Evolutionary conservation across 2,113 vertebrate species (phyloP), one percentile per base, ranked within the genome.

Genomic region (Tiliqua scincoides): DNA sequence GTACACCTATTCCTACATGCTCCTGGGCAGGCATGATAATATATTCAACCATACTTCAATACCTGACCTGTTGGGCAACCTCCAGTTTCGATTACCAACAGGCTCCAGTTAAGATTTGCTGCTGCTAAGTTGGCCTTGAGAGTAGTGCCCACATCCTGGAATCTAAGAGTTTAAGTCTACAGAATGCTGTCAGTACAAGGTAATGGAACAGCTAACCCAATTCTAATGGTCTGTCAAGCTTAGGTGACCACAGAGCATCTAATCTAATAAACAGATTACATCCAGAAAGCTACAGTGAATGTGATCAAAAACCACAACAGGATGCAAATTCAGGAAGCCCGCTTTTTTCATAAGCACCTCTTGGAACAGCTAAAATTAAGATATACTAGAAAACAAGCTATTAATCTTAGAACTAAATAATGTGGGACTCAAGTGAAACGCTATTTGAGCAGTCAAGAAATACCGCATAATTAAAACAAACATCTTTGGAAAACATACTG

Each of bases 331-430:
- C 84, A 77, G 89, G 87, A 82, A 89, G 90, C 90, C 85, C 76
- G 83, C 63, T 92, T 48, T 79, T 61, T 82, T 79, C 85, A 83
- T 59, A 87, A 68, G 85, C 85, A 57, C 85, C 61, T 52, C 62
- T 81, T 77, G 61, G 77, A 93, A 89, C 73, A 88, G 91, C 85
- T 90, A 88, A 92, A 83, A 84, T 0, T 40, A n/a, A 11, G 83
- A 82, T 82, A 85, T 88, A 82, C 0, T 1, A 90, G 84, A 91
- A 89, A 87, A 93, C 75, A 18, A 71, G 83, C 74, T 89, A 25
- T 85, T 91, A 89, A 85, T 79, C 79, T 91, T 82, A 87, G 85
- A 82, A 86, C 70, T 30, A 91, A 91, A 65, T 80, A 65, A 79
- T 10, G 37, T 0, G 30, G 8, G 87, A 89, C 82, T 91, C 59